phyloP scores from a whole-genome alignment of 2,113 vertebrate genomes.

The Leucoraja erinaceus region DNA sequence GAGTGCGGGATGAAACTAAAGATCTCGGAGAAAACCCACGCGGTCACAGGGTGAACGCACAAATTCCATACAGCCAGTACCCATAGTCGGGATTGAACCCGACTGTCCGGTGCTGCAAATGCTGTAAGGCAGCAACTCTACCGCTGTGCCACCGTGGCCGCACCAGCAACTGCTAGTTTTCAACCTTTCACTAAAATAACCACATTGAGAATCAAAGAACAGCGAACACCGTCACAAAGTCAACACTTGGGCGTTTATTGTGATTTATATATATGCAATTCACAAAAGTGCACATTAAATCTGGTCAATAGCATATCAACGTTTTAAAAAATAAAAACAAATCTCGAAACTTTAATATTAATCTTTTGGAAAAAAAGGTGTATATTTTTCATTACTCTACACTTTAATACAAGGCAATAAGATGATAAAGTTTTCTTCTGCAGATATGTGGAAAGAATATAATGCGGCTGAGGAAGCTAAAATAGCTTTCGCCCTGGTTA shows the following conservation, averaged over 20 bases:
- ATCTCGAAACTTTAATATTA: not conserved
- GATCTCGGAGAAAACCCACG: too few relatives aligned
- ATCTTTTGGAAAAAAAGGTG: not conserved
- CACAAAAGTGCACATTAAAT: not conserved
- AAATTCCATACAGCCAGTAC: too few relatives aligned
- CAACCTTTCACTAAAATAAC: too few relatives aligned
- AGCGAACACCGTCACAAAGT: too few relatives aligned
- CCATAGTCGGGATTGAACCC: too few relatives aligned
- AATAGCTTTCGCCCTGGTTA: not conserved
- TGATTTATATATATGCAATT: not conserved
- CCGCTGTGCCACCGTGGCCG: too few relatives aligned
- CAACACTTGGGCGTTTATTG: too few relatives aligned
- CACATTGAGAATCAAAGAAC: too few relatives aligned
- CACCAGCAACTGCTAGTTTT: too few relatives aligned
- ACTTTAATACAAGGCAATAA: not conserved
- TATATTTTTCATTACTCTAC: not conserved
- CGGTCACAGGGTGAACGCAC: too few relatives aligned
- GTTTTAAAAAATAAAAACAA: not conserved
- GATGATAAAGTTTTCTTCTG: not conserved
- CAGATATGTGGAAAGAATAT: not conserved
- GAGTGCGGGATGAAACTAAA: too few relatives aligned
- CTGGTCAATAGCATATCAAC: not conserved
- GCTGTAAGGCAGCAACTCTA: too few relatives aligned
- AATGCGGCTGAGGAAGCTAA: not conserved
- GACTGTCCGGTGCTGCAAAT: rapidly evolving